Conservation (phyloP, 2,888 invertebrate species). For the Steinernema hermaphroditum region DNA sequence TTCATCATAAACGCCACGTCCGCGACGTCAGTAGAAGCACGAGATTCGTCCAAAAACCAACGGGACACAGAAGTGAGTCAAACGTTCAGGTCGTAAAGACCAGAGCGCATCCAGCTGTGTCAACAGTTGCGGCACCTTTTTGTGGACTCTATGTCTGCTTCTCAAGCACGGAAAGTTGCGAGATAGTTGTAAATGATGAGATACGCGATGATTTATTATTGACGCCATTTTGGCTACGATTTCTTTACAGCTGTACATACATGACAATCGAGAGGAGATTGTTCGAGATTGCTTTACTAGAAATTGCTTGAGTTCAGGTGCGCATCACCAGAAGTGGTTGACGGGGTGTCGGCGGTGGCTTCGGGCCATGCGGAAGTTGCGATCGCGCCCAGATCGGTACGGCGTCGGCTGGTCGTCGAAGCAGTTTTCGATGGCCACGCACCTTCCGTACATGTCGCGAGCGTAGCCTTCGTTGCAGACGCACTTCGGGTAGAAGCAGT, state of each 20-base stretch:
- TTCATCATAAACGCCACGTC: no score
- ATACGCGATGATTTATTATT: conserved; percentile 17
- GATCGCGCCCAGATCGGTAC: not conserved
- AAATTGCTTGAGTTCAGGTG: not conserved
- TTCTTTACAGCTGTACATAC: not conserved
- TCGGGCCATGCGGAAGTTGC: not conserved
- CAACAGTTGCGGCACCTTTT: not conserved
- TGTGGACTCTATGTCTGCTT: not conserved
- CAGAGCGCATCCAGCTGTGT: not conserved
- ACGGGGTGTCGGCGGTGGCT: conserved; percentile 16
- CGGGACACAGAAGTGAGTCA: not conserved
- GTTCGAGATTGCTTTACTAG: conserved; percentile 23
- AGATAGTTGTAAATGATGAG: not conserved
- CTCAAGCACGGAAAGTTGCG: not conserved
- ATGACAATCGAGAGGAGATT: not conserved
- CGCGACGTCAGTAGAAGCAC: not conserved
- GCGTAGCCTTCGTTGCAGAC: conserved; percentile 45
- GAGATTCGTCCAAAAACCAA: not conserved
- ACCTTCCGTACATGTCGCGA: conserved; percentile 32
- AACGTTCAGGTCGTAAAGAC: not conserved
- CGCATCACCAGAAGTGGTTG: conserved; percentile 22
- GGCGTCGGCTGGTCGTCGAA: not conserved
- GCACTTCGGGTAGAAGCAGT: conserved; percentile 57
- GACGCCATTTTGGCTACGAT: not conserved
- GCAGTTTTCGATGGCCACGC: conserved; percentile 26